Base-by-base conservation (phyloP, 1,140 invertebrate species). In the Bombus impatiens region DNA sequence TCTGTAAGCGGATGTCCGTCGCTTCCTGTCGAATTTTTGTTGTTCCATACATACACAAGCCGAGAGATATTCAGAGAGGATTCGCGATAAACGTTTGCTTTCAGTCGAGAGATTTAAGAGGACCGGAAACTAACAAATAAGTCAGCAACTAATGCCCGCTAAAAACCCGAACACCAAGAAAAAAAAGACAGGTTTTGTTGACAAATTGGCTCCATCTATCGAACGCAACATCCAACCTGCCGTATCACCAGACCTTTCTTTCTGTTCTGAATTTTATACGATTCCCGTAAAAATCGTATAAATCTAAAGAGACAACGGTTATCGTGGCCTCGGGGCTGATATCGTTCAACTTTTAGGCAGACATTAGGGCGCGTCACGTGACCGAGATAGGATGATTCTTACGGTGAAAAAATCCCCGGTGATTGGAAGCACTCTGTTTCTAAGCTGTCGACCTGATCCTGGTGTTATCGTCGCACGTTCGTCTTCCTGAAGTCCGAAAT, bases 341-440 rank as follows among this genome's bases (percentile, higher is more conserved):
- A 77, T 83, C 53, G 47, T 6, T 42, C 18, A 76, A 84, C 37
- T 84, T 84, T 79, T 35, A 35, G 47, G 3, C 35, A 35, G 47
- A 79, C 71, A 81, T 80, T 78, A 78, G 53, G 53, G 22, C 84
- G 32, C 28, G 12, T 65, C 67, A 59, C 59, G 62, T 37, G 59
- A 62, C 47, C 32, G 40, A 70, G 75, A 80, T 76, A 70, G 72
- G 68, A 68, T 62, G 84, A 81, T 70, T 53, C 70, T 53, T 75
- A 42, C 37, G 68, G 65, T 70, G 68, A 90, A 88, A 89, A 88
- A 90, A 83, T 86, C 82, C 79, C 82, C 28, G 78, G 79, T 88
- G 89, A 90, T 90, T 90, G 89, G 89, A 85, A 83, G 70, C 82
- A 88, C 82, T 90, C 71, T 78, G 88, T 90, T 89, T 90, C 86